Evolutionary conservation across 2,797 vertebrate genomes (phyloP).

Genomic region (Platyrinchus mystaceus): DNA sequence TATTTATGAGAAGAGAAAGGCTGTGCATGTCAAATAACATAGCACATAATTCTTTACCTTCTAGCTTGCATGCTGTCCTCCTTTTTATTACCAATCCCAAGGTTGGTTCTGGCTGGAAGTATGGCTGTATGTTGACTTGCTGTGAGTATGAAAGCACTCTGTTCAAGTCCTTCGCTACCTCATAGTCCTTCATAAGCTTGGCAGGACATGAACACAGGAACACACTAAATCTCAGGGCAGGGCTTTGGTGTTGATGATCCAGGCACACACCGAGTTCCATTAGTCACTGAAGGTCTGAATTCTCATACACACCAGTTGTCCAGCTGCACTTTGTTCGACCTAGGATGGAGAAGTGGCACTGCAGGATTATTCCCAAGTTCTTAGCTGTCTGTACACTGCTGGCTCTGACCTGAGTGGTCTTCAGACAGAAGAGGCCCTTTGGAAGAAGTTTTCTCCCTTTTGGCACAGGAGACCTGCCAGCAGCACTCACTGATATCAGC

Average conservation of each 20-base stretch:
- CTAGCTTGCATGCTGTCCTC: neutral
- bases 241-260: neutral
- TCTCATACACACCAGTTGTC: neutral
- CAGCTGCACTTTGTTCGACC: neutral
- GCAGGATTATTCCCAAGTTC: neutral
- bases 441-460: neutral
- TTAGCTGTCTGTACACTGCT: neutral
- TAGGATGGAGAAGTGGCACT: neutral
- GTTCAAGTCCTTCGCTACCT: neutral
- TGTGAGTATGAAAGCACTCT: neutral
- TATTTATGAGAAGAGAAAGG: neutral
- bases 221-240: neutral
- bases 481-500: neutral
- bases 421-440: neutral
- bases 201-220: neutral
- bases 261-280: neutral
- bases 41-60: neutral
- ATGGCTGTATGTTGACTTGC: fast-evolving
- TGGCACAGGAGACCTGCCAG: neutral
- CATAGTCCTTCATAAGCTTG: neutral
- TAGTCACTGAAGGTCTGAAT: neutral
- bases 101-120: neutral
- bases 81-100: neutral
- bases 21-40: neutral
- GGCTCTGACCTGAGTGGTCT: neutral